phyloP scores from a whole-genome alignment of 2,888 invertebrate species.

The Sminthurides aquaticus region DNA sequence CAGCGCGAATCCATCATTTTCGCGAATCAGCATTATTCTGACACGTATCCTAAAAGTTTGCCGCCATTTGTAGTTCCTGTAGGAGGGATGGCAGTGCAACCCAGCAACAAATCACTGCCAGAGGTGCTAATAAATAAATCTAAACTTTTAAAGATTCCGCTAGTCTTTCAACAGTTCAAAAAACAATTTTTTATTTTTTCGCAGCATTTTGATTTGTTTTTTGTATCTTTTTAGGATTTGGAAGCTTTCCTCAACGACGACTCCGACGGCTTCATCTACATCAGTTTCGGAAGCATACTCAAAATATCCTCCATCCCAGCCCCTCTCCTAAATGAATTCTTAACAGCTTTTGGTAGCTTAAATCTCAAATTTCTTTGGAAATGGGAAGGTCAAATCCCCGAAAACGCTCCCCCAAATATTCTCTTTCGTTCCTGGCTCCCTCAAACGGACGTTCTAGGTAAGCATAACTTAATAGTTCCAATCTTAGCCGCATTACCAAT shows the following conservation, averaged over 20 bases:
- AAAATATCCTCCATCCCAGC: conserved; percentile 22
- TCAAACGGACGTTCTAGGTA: conserved; percentile 32
- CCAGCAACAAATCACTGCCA: not conserved
- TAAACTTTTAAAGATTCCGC: not conserved
- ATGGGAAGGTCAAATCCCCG: conserved; percentile 30
- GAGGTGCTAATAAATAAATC: not conserved
- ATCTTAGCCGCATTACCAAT: not conserved
- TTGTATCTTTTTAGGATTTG: not conserved
- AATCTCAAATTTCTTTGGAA: conserved; percentile 29
- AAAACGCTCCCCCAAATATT: conserved; percentile 31
- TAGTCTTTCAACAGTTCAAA: not conserved
- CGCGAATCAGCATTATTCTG: conserved; percentile 1
- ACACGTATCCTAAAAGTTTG: not conserved
- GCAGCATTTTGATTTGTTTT: not conserved
- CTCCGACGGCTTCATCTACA: conserved; percentile 17
- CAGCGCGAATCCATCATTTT: not conserved
- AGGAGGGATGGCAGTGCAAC: not conserved
- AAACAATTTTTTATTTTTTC: not conserved
- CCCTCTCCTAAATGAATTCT: conserved; percentile 23
- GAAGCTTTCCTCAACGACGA: conserved; percentile 20
- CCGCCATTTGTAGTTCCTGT: conserved; percentile 1
- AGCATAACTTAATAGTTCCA: not conserved
- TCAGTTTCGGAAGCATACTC: conserved; percentile 24
- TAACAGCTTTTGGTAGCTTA: conserved; percentile 22
- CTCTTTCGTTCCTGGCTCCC: conserved; percentile 32